Percentiles rank a stretch among this genome's conserved stretches.
Conservation (phyloP, 2,888 invertebrate species). For the Stenoptilia bipunctidactyla region DNA sequence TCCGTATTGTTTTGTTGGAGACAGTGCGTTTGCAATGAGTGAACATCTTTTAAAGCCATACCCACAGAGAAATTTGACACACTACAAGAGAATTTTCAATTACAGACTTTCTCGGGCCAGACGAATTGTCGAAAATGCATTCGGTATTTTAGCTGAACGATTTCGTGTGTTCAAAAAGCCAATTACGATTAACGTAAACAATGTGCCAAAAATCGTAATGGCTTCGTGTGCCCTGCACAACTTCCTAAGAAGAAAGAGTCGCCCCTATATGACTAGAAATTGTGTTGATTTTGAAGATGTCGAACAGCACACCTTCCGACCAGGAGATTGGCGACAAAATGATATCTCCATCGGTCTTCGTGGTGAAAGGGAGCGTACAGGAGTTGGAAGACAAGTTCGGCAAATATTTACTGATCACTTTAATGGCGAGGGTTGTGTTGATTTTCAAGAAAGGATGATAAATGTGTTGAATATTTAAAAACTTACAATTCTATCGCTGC, state of each 20-base stretch:
- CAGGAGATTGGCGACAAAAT: too few species aligned
- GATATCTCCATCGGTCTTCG: too few species aligned
- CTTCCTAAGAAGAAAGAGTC: constrained; percentile 4
- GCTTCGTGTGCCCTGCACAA: constrained; percentile 5
- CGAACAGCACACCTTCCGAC: too few species aligned
- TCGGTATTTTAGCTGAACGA: constrained; percentile 11
- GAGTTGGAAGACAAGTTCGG: too few species aligned
- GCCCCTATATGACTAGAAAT: constrained; percentile 5
- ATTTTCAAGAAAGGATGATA: too few species aligned
- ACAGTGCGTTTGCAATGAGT: constrained; percentile 6
- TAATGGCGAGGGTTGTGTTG: too few species aligned
- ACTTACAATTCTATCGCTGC: too few species aligned
- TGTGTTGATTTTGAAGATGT: constrained; percentile 4
- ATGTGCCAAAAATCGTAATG: constrained; percentile 3
- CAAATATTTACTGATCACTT: too few species aligned
- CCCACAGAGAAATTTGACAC: constrained; percentile 1
- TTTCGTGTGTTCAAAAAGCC: constrained; percentile 8
- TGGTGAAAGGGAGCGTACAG: too few species aligned
- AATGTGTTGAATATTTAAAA: too few species aligned
- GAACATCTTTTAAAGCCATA: constrained; percentile 11
- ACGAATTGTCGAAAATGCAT: constrained; percentile 14
- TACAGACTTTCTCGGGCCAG: constrained; percentile 12
- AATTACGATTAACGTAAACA: constrained; percentile 1
- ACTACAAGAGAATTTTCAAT: constrained; percentile 8
- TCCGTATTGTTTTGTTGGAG: constrained; percentile 5